A percentile compares a stretch with the other conserved stretches of the same genome.
These are phyloP conservation scores for Pentalonia nigronervosa DNA, from an alignment of 1,140 invertebrate genomes.

Conservation along the genomic window DNA sequence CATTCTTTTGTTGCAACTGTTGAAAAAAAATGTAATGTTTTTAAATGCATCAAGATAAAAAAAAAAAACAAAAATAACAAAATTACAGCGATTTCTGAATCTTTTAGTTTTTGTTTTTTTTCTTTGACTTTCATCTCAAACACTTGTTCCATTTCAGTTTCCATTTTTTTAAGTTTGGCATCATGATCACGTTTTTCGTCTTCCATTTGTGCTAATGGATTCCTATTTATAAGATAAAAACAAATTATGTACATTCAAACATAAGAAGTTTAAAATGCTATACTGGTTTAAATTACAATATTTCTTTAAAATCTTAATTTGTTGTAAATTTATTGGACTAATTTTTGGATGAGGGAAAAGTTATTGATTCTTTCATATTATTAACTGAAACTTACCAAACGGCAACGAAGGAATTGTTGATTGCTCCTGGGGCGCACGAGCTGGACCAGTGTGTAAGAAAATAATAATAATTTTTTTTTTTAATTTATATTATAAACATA, in stretches of 20 bases:
- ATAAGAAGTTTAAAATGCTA: background rate
- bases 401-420: conserved; percentile 89
- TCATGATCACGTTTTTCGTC: conserved; percentile 97
- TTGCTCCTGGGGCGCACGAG: conserved; percentile 84
- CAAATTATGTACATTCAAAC: background rate
- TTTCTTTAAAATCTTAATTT: background rate
- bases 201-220: conserved; percentile 96
- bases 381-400: conserved; percentile 77
- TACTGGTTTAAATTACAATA: background rate
- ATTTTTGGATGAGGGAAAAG: conserved; percentile 53
- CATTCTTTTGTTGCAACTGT: conserved; percentile 73
- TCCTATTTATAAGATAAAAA: conserved; percentile 69
- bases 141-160: conserved; percentile 94
- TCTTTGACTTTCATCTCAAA: conserved; percentile 87
- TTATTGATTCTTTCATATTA: conserved; percentile 35
- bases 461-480: conserved; percentile 54
- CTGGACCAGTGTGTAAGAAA: conserved; percentile 64
- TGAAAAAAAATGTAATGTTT: conserved; percentile 59
- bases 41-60: background rate
- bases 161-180: conserved; percentile 95
- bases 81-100: conserved; percentile 86
- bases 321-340: conserved; percentile 41
- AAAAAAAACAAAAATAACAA: background rate
- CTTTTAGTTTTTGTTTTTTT: conserved; percentile 91
- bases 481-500: conserved; percentile 32